These are phyloP conservation scores for Larimichthys polyactis DNA, from an alignment of 2,113 vertebrate genomes.

Conservation along the genomic window DNA sequence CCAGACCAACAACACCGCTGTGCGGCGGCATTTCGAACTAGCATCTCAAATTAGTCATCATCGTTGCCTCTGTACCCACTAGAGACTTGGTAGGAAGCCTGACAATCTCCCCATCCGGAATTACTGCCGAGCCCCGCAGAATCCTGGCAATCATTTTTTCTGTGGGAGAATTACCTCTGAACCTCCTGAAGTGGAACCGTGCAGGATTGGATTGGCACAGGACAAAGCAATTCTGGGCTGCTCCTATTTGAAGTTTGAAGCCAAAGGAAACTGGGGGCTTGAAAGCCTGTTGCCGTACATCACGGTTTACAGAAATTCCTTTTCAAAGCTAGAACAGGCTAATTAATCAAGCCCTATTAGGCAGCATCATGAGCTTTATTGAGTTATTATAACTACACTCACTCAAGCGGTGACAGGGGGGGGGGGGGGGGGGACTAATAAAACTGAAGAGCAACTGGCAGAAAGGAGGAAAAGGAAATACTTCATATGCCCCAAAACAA, in stretches of 20 bases:
- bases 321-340: conserved; percentile 62
- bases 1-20: conserved; percentile 42
- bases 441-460: conserved; percentile 26
- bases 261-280: conserved; percentile 47
- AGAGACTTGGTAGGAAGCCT: conserved; percentile 61
- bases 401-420: conserved; percentile 17
- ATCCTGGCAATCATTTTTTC: conserved; percentile 72
- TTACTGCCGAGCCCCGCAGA: conserved; percentile 66
- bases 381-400: conserved; percentile 57
- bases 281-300: conserved; percentile 56
- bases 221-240: conserved; percentile 64
- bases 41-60: conserved; percentile 70
- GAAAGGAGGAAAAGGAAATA: conserved; percentile 16
- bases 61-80: conserved; percentile 46
- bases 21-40: conserved; percentile 45
- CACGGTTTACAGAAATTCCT: conserved; percentile 64
- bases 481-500: conserved; percentile 41
- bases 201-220: conserved; percentile 76
- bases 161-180: conserved; percentile 74
- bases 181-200: conserved; percentile 74
- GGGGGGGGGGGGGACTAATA: conserved; percentile 21
- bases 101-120: conserved; percentile 68
- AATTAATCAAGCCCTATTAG: conserved; percentile 70
- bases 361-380: conserved; percentile 48
- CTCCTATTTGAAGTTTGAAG: conserved; percentile 71